These are phyloP conservation scores for Pituophis catenifer DNA, from an alignment of 2,113 vertebrate genomes.

Conservation along the genomic window DNA sequence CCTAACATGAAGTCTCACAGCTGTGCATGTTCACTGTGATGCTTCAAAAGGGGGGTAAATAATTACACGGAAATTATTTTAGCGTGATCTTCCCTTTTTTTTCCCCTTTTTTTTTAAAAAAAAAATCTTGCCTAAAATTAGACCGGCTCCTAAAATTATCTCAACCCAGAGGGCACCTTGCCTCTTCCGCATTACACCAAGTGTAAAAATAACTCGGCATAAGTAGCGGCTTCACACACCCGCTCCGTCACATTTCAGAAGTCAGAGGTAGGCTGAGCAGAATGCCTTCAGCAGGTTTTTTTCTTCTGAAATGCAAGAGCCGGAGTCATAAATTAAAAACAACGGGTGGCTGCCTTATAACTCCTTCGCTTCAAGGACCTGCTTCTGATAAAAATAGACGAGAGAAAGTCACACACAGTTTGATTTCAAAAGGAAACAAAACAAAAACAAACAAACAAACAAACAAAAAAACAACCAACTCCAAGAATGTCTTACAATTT, in stretches of 20 bases:
- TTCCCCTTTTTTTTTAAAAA: background rate
- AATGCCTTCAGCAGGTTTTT: background rate
- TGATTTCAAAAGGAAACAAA: background rate
- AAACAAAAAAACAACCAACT: too few relatives aligned
- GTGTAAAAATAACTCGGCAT: background rate
- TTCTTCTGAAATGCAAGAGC: background rate
- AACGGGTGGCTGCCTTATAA: background rate
- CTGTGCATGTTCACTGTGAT: background rate
- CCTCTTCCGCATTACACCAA: background rate
- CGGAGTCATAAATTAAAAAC: background rate
- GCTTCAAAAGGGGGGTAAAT: background rate
- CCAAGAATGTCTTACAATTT: background rate
- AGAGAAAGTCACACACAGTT: background rate
- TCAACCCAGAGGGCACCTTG: background rate
- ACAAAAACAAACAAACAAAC: background rate
- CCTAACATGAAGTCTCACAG: background rate
- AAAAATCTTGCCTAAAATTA: background rate
- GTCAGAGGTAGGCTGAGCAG: background rate
- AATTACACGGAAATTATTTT: background rate
- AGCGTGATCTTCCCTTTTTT: background rate
- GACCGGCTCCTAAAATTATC: background rate
- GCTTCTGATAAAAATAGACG: background rate
- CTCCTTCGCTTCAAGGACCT: background rate
- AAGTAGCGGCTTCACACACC: background rate
- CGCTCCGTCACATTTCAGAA: background rate